Evolutionary conservation across 2,888 invertebrate species (phyloP).

Genomic region (Pseudococcus jackbeardsleyi): DNA sequence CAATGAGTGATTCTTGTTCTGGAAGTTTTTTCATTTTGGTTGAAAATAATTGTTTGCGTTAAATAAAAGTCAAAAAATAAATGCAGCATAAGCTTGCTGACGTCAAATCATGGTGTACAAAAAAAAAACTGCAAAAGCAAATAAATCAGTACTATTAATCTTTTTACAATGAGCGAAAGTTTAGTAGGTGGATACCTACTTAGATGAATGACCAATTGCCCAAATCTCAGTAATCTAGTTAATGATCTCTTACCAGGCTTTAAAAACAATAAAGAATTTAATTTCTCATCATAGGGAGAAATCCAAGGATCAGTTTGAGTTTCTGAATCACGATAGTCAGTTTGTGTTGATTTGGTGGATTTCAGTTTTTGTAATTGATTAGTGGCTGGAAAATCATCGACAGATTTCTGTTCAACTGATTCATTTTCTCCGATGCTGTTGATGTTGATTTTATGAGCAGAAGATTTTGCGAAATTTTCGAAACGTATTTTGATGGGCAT

Average conservation of each 20-base stretch:
- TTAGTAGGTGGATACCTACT: too few relatives aligned
- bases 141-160: too few relatives aligned
- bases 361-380: background rate
- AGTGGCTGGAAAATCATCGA: background rate
- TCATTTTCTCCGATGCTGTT: background rate
- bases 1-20: slow-evolving; percentile 4
- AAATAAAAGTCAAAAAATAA: background rate
- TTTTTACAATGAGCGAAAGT: too few relatives aligned
- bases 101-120: background rate
- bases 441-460: slow-evolving; percentile 46
- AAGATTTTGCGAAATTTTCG: slow-evolving; percentile 5
- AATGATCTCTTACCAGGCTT: slow-evolving; percentile 23
- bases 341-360: slow-evolving; percentile 39
- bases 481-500: background rate
- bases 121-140: background rate
- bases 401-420: background rate
- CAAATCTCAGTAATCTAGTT: too few relatives aligned
- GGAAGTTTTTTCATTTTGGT: background rate
- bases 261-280: slow-evolving; percentile 20
- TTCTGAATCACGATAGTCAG: slow-evolving; percentile 59
- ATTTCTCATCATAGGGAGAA: slow-evolving; percentile 41
- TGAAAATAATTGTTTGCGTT: background rate
- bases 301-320: slow-evolving; percentile 61
- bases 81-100: background rate
- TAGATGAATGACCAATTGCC: too few relatives aligned